A percentile compares a stretch with the other conserved stretches of the same genome.
Evolutionary conservation across 2,888 invertebrate genomes (phyloP).

Genomic region (Lapara coniferarum): DNA sequence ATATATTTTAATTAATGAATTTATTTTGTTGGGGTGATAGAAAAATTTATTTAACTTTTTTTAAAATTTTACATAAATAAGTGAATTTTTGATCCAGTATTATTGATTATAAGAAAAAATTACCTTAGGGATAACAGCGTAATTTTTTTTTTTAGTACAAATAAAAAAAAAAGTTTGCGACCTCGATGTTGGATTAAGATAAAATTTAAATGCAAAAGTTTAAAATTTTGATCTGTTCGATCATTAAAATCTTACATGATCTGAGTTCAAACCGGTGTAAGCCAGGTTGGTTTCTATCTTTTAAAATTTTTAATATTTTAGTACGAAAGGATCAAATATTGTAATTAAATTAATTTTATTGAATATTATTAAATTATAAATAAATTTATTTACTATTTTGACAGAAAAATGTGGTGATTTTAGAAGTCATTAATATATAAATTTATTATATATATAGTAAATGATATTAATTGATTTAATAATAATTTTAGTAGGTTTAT

Average conservation of each 20-base stretch:
- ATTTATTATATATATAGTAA: too few relatives aligned
- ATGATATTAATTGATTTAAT: slow-evolving; percentile 72
- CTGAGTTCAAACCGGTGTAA: slow-evolving; percentile 94
- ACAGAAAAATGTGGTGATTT: too few relatives aligned
- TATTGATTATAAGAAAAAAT: slow-evolving; percentile 87
- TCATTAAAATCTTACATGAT: slow-evolving; percentile 93
- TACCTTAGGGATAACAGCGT: slow-evolving; percentile 94
- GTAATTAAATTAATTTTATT: slow-evolving; percentile 74
- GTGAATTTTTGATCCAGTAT: slow-evolving; percentile 82
- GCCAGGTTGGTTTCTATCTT: slow-evolving; percentile 94
- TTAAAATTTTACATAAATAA: slow-evolving; percentile 58
- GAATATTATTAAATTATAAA: too few relatives aligned
- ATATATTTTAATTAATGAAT: slow-evolving; percentile 49
- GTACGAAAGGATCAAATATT: slow-evolving; percentile 91
- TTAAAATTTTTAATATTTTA: slow-evolving; percentile 84
- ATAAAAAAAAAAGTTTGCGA: slow-evolving; percentile 90
- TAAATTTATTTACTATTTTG: too few relatives aligned
- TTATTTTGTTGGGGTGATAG: slow-evolving; percentile 87
- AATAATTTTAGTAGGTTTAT: slow-evolving; percentile 65
- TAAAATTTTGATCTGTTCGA: slow-evolving; percentile 90
- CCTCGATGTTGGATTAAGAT: slow-evolving; percentile 95
- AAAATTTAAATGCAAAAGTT: slow-evolving; percentile 86
- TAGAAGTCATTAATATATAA: too few relatives aligned
- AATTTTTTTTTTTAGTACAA: slow-evolving; percentile 89
- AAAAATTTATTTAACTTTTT: slow-evolving; percentile 85